These are phyloP conservation scores for Phoebastria nigripes DNA, from an alignment of 2,797 vertebrate genomes.

Conservation along the genomic window DNA sequence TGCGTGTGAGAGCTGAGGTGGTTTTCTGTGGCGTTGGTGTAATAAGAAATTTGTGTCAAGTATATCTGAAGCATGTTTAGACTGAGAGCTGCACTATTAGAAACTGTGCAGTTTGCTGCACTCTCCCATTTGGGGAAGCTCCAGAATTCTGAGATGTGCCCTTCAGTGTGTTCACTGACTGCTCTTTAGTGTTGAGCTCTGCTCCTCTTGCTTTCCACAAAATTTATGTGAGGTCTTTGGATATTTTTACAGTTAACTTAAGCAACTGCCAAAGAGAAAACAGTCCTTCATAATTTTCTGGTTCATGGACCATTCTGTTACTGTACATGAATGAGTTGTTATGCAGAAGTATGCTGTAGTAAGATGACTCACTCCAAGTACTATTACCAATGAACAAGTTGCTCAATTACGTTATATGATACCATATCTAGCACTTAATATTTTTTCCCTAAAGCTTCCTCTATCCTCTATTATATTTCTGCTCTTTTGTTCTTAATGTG, in stretches of 20 bases:
- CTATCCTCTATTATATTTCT: background rate
- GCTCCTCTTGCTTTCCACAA: background rate
- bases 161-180: background rate
- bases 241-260: background rate
- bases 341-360: background rate
- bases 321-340: background rate
- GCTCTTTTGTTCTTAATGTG: background rate
- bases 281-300: background rate
- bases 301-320: background rate
- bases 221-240: background rate
- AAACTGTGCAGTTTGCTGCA: background rate
- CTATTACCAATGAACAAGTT: background rate
- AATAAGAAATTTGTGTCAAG: background rate
- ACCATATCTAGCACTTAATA: background rate
- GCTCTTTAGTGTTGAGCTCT: background rate
- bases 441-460: background rate
- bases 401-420: background rate
- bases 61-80: background rate
- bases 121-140: background rate
- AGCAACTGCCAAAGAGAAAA: background rate
- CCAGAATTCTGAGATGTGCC: background rate
- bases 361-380: background rate
- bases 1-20: rapidly evolving
- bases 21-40: background rate
- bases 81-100: background rate